A percentile compares a stretch with the other conserved stretches of the same genome.
phyloP scores from a whole-genome alignment of 2,797 vertebrate genomes.

The Phylloscopus collybita region DNA sequence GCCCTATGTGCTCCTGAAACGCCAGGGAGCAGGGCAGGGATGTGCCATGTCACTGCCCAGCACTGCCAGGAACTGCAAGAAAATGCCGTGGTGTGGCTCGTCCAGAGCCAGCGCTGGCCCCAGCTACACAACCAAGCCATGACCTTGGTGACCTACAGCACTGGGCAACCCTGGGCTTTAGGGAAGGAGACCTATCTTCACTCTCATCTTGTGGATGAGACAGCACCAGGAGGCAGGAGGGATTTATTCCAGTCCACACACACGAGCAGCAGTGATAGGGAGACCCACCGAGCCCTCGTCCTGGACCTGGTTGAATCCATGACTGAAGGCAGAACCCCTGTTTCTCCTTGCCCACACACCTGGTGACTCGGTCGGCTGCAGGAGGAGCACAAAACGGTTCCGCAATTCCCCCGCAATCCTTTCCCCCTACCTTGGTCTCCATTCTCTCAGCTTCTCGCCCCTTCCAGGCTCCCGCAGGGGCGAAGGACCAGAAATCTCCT shows the following conservation, averaged over 20 bases:
- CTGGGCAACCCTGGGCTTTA: neutral
- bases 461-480: slow-evolving; percentile 57
- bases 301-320: neutral
- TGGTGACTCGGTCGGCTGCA: neutral
- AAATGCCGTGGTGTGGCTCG: accelerated
- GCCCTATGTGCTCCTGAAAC: neutral
- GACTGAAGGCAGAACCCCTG: neutral
- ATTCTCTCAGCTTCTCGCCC: slow-evolving; percentile 67
- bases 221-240: neutral
- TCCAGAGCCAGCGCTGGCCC: neutral
- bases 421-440: slow-evolving; percentile 66
- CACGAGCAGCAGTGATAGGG: neutral
- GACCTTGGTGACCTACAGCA: neutral
- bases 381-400: slow-evolving; percentile 26
- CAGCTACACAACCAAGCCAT: neutral
- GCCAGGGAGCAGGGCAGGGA: neutral
- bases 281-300: neutral
- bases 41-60: neutral
- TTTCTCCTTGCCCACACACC: slow-evolving; percentile 24
- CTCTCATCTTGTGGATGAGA: neutral
- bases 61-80: neutral
- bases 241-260: neutral
- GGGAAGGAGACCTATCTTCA: neutral
- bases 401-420: slow-evolving; percentile 52
- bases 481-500: slow-evolving; percentile 65